phyloP scores from a whole-genome alignment of 1,140 invertebrate species.

The Bombyx mori region DNA sequence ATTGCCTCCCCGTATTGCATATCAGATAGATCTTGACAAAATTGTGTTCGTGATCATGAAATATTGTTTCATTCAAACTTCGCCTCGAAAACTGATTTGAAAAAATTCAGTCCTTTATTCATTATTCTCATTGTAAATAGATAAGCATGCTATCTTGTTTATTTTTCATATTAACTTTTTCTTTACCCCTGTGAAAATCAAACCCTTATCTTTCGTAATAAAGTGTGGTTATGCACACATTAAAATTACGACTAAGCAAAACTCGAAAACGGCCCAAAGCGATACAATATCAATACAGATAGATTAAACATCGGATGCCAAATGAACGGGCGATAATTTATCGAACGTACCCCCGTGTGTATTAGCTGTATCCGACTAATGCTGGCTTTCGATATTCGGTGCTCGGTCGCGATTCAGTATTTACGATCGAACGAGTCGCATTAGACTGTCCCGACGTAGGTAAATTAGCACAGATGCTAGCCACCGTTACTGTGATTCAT shows the following conservation, averaged over 20 bases:
- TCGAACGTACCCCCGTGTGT: conserved; percentile 66
- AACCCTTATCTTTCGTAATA: too few species aligned
- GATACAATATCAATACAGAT: conserved; percentile 42
- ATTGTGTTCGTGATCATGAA: conserved; percentile 2
- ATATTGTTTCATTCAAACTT: too few species aligned
- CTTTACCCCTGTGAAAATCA: too few species aligned
- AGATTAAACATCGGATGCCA: conserved; percentile 71
- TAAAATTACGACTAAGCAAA: conserved; percentile 18
- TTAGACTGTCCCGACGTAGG: conserved; percentile 69
- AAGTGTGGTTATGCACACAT: neutral
- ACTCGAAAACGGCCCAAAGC: conserved; percentile 38
- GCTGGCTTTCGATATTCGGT: conserved; percentile 69
- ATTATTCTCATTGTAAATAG: too few species aligned
- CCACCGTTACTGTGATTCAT: conserved; percentile 69
- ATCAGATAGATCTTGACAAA: conserved; percentile 55
- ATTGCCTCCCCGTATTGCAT: conserved; percentile 65
- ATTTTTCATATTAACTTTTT: too few species aligned
- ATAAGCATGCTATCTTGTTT: too few species aligned
- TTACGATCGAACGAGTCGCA: conserved; percentile 63
- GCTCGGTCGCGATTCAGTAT: conserved; percentile 65
- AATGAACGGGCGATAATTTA: conserved; percentile 72
- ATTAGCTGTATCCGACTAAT: conserved; percentile 71
- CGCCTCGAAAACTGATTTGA: too few species aligned
- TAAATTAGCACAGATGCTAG: conserved; percentile 71
- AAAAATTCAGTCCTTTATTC: too few species aligned